These are phyloP conservation scores for Monopterus albus DNA, from an alignment of 2,113 vertebrate species.

Conservation along the genomic window DNA sequence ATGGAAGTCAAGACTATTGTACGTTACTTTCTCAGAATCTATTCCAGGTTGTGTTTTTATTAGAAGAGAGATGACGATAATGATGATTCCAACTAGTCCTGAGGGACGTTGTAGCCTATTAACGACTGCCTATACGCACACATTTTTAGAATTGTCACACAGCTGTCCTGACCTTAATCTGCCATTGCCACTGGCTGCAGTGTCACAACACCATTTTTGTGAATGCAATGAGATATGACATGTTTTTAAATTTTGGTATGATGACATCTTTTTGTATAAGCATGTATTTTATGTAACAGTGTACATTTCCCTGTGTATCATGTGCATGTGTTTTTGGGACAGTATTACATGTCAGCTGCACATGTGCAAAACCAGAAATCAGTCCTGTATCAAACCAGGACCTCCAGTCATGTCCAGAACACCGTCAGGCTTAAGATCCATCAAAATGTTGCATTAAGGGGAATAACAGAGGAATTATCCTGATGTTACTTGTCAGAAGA, in stretches of 20 bases:
- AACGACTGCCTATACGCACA: slow-evolving; percentile 45
- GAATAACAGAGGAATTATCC: slow-evolving; percentile 48
- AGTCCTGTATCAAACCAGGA: neutral
- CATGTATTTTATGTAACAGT: no score
- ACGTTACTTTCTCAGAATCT: slow-evolving; percentile 11
- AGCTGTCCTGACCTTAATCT: slow-evolving; percentile 59
- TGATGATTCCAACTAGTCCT: slow-evolving; percentile 53
- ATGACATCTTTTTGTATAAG: no score
- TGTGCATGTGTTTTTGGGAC: no score
- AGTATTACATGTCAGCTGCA: no score
- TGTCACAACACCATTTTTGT: slow-evolving; percentile 11
- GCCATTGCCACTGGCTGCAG: slow-evolving; percentile 16
- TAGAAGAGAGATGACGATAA: slow-evolving; percentile 34
- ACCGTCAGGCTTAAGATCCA: slow-evolving; percentile 15
- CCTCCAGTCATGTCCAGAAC: neutral
- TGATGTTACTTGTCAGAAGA: slow-evolving; percentile 44
- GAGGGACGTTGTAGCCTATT: slow-evolving; percentile 61
- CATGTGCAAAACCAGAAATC: neutral
- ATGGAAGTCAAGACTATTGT: slow-evolving; percentile 13
- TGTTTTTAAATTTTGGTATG: neutral
- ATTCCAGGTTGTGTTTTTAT: slow-evolving; percentile 58
- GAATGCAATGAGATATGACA: slow-evolving; percentile 5
- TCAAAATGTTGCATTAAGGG: slow-evolving; percentile 31
- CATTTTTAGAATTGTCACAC: slow-evolving; percentile 24
- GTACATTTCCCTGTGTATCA: no score